Base-by-base conservation (phyloP, 1,140 invertebrate species). In the Atta colombica region DNA sequence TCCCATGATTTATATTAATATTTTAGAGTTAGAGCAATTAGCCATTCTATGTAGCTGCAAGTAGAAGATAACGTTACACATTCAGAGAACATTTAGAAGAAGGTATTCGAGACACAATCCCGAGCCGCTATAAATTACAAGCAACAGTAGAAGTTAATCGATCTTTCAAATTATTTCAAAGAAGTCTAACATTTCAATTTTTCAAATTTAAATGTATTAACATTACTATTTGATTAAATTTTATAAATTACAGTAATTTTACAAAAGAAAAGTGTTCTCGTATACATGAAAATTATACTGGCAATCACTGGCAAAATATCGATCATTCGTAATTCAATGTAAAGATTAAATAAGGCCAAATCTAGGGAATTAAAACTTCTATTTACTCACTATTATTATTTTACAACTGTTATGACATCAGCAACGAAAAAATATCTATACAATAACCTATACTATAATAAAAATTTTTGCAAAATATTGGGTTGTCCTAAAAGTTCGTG, bases 1-100 rank as follows among this genome's bases (percentile, higher is more conserved):
- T 84, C 55, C 39, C 39, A 25, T 84, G 45, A 84, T 75, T 84
- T 75, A 84, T 84, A 75, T 49, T 65, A 74, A 60, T 72, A 82
- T 84, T 55, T 74, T 31, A 25, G 53, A 82, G 28, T 72, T 72
- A 58, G 51, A 74, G 53, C 25, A 82, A 82, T 82, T 82, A 74
- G 18, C 53, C 12, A 60, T 60, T 58, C 39, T 60, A 31, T 45
- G 39, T 31, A 25, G 21, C 55, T 84, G 80, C 69, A 6, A 84
- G 45, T 74, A 39, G 39, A 61, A 84, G 55, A 84, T 84, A 84
- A 84, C 55, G 80, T 14, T 69, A n/a, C 31, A 4, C 16, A 4
- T 84, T 75, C 65, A 28, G 45, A 18, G 12, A 60, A 31, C 53
- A 51, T 75, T 84, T 25, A n/a, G 80, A 72, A 74, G 55, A 28